A percentile compares a stretch with the other conserved stretches of the same genome.
Conservation (phyloP, 1,140 invertebrate species). For the Colletes gigas region DNA sequence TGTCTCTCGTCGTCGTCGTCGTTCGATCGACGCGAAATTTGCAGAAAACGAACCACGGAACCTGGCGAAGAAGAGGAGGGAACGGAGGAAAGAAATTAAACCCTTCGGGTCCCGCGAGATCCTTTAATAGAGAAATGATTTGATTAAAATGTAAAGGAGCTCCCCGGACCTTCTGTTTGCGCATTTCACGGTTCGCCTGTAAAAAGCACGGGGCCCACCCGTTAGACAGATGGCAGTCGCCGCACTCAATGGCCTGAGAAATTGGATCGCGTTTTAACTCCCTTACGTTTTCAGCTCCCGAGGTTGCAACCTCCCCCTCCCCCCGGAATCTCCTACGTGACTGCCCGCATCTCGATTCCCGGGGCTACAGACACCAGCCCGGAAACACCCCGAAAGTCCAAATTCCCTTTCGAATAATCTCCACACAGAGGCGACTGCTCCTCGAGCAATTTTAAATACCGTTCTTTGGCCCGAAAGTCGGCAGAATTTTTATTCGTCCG, state of each 20-base stretch:
- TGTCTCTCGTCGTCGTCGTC: background rate
- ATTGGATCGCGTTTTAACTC: slow-evolving; percentile 82
- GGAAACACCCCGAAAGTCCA: background rate
- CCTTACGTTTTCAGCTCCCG: slow-evolving; percentile 75
- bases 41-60: slow-evolving; percentile 1
- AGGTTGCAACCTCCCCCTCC: background rate
- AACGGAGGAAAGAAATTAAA: slow-evolving; percentile 63
- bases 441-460: too few species aligned
- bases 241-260: slow-evolving; percentile 82
- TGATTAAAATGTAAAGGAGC: slow-evolving; percentile 82
- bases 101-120: slow-evolving; percentile 69
- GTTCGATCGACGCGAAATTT: background rate
- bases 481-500: background rate
- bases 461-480: background rate
- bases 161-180: slow-evolving; percentile 79
- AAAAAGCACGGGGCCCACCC: slow-evolving; percentile 75
- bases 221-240: slow-evolving; percentile 81
- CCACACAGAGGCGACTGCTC: too few species aligned
- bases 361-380: background rate
- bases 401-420: too few species aligned
- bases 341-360: background rate
- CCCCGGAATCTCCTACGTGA: slow-evolving; percentile 11
- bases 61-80: slow-evolving; percentile 25
- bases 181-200: slow-evolving; percentile 81
- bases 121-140: slow-evolving; percentile 79